Conservation (phyloP, 35 echinoderm and acorn worm genomes). For the Anneissia japonica region DNA sequence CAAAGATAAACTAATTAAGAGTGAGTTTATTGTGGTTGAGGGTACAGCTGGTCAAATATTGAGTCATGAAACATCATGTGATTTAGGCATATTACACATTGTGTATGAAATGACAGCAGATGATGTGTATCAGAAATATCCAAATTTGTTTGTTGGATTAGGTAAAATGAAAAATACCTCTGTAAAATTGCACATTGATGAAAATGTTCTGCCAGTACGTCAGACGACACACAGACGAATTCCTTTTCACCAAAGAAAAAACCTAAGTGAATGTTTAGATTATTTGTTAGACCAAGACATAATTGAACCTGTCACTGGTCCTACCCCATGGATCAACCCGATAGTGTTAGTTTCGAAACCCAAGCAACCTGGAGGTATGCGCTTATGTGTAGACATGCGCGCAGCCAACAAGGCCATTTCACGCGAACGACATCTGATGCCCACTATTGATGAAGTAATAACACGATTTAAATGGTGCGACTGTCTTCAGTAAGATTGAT, state of each 20-base stretch:
- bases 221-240: not conserved
- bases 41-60: no score
- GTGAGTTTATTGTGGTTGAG: no score
- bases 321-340: conserved; percentile 5
- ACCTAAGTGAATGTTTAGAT: not conserved
- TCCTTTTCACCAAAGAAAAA: not conserved
- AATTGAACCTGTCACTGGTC: not conserved
- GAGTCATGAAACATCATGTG: no score
- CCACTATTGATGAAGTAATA: not conserved
- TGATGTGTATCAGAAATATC: not conserved
- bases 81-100: no score
- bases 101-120: not conserved
- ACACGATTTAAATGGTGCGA: not conserved
- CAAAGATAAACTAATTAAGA: no score
- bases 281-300: conserved; percentile 1
- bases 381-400: conserved; percentile 12
- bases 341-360: not conserved
- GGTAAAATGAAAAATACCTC: not conserved
- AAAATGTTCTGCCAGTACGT: not conserved
- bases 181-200: not conserved
- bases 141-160: not conserved
- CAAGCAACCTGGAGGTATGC: not conserved
- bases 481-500: not conserved
- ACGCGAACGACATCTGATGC: not conserved
- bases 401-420: not conserved